A percentile compares a stretch with the other conserved stretches of the same genome.
phyloP scores from a whole-genome alignment of 2,888 invertebrate species.

The Morpho deidamia region DNA sequence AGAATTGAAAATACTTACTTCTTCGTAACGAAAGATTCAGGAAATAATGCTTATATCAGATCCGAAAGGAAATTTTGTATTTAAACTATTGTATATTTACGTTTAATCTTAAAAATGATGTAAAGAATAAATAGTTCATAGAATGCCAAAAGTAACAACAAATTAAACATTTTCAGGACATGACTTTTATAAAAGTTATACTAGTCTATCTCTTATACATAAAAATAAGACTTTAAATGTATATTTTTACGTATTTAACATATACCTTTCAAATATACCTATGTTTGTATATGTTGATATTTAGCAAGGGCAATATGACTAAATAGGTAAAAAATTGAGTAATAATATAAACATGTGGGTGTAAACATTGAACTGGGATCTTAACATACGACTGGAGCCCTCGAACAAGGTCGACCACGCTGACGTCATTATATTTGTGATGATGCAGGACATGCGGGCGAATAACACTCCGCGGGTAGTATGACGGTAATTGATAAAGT shows the following conservation, averaged over 20 bases:
- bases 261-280: no score
- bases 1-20: background rate
- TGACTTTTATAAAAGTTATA: no score
- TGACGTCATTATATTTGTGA: slow-evolving; percentile 63
- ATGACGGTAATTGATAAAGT: slow-evolving; percentile 60
- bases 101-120: no score
- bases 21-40: background rate
- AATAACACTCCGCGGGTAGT: slow-evolving; percentile 43
- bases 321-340: slow-evolving; percentile 13
- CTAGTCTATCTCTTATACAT: no score
- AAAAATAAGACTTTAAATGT: no score
- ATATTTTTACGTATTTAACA: no score
- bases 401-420: slow-evolving; percentile 52
- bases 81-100: no score
- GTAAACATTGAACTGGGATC: slow-evolving; percentile 51
- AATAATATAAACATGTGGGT: slow-evolving; percentile 36
- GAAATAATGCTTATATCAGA: background rate
- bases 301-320: slow-evolving; percentile 9
- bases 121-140: no score
- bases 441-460: slow-evolving; percentile 56
- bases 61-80: background rate
- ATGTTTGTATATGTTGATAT: background rate
- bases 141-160: no score
- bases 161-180: no score
- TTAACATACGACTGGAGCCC: slow-evolving; percentile 47